Base-by-base conservation (phyloP, 2,113 vertebrate genomes). In the Urocitellus parryii region DNA sequence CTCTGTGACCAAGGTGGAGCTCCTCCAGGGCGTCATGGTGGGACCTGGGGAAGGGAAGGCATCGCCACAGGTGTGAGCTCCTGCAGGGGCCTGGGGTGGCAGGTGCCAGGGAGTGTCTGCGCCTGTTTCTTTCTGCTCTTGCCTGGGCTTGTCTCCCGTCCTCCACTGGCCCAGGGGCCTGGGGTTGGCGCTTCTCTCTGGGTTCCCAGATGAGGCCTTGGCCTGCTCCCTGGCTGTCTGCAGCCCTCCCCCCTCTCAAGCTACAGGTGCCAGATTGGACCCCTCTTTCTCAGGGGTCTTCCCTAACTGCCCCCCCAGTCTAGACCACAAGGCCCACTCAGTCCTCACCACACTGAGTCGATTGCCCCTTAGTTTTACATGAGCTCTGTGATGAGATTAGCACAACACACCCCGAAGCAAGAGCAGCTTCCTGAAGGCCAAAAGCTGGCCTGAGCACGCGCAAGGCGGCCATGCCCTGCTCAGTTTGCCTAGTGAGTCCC, bases 341-440 rank as follows among this genome's bases (percentile, higher is more conserved):
- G 9, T 29, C 7, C 32, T 37, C 48, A 63, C 61, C 51, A 51
- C 51, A 51, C 12, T 12, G 51, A 51, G 12, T 51, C 2, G 3
- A 14, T 51, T 51, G 51, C 51, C 51, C 2, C 51, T 51, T 51
- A 51, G 11, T 14, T 51, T 14, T 14, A 14, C 14, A 14, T 51
- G 27, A 53, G 65, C 65, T 65, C 53, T 53, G 42, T 17, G 29
- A 32, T 65, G 56, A 56, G 65, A 22, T 72, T 20, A 10, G 10
- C 67, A 17, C 12, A 87, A 67, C 91, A 90, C 34, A 25, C 56
- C 83, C 92, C 87, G 97, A 97, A 96, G 74, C 96, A 98, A 96
- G 67, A 97, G 70, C 45, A 88, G 76, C 96, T 97, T 73, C 97
- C 96, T 90, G 90, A 88, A 96, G 80, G n/a, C 88, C 45, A 34